Percentiles rank a stretch among this genome's conserved stretches.
phyloP scores from a whole-genome alignment of 2,797 vertebrate species.

The Sebastes reedi region DNA sequence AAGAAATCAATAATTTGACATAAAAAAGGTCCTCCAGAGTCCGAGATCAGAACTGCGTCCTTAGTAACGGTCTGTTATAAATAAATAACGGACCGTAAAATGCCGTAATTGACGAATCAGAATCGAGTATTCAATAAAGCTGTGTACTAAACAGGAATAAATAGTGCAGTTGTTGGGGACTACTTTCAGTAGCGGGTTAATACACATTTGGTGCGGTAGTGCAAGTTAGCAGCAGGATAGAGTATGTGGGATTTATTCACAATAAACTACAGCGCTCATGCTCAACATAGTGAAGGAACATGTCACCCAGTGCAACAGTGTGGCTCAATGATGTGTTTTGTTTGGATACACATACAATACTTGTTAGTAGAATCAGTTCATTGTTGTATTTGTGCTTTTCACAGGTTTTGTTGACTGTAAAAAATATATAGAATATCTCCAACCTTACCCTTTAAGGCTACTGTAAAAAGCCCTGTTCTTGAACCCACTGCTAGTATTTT shows the following conservation, averaged over 20 bases:
- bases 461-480: background rate
- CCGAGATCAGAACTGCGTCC: no score
- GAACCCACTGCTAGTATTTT: background rate
- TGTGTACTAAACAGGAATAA: background rate
- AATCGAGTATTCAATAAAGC: no score
- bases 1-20: no score
- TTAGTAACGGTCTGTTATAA: no score
- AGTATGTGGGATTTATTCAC: background rate
- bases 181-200: background rate
- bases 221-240: background rate
- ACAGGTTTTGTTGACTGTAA: background rate
- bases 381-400: background rate
- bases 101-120: no score
- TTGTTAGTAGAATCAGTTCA: background rate
- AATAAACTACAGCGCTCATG: background rate
- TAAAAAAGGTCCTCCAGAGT: no score
- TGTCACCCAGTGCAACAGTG: background rate
- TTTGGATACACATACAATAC: background rate
- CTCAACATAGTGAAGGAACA: background rate
- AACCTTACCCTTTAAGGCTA: background rate
- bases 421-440: background rate
- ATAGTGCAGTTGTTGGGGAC: background rate
- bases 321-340: no score
- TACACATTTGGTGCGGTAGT: background rate
- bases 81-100: no score